Conservation (phyloP, 2,888 invertebrate species). For the Physocephala rufipes region DNA sequence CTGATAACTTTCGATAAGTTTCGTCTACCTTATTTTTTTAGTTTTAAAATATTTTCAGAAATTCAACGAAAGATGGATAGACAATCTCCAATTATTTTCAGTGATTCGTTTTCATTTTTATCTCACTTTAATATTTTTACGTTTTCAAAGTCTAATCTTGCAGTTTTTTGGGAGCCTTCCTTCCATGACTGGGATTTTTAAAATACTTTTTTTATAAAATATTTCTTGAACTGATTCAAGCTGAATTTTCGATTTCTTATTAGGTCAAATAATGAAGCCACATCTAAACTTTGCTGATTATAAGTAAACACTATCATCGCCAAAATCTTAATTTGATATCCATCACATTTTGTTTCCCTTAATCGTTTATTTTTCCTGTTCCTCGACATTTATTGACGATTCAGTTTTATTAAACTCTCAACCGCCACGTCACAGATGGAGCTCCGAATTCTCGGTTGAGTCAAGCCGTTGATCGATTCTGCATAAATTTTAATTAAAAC, state of each 20-base stretch:
- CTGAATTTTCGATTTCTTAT: no score
- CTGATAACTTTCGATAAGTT: no score
- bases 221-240: no score
- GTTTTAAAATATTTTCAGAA: slow-evolving; percentile 27
- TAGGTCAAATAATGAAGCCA: no score
- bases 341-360: neutral
- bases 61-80: no score
- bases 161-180: slow-evolving; percentile 11
- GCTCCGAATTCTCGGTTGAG: neutral
- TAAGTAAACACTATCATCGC: slow-evolving; percentile 14
- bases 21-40: slow-evolving; percentile 11
- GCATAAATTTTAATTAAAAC: slow-evolving; percentile 60
- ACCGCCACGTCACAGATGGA: no score
- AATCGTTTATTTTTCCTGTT: no score
- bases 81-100: slow-evolving; percentile 8
- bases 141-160: slow-evolving; percentile 3
- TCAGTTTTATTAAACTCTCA: no score
- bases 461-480: slow-evolving; percentile 51
- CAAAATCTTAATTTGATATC: slow-evolving; percentile 15
- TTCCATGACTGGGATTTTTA: no score
- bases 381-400: neutral
- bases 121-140: no score
- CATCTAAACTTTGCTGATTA: no score
- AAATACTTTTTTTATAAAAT: no score
- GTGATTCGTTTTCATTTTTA: neutral